Conservation (phyloP, 2,888 invertebrate species). For the Ochlodes sylvanus region DNA sequence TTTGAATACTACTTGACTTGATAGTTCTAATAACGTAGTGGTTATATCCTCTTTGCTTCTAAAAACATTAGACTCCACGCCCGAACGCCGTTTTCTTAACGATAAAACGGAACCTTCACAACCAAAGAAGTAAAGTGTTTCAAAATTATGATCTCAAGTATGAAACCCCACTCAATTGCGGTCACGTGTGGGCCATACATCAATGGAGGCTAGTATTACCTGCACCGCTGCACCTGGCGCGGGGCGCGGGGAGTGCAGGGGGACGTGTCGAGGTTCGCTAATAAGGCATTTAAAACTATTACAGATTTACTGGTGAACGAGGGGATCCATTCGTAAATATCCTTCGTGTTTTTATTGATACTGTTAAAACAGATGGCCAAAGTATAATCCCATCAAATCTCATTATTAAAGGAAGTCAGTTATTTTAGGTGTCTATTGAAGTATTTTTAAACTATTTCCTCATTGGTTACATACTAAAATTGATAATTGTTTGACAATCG, state of each 20-base stretch:
- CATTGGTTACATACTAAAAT: too few relatives aligned
- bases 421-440: too few relatives aligned
- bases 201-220: conserved; percentile 18
- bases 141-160: conserved; percentile 16
- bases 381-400: too few relatives aligned
- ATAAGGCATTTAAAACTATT: conserved; percentile 19
- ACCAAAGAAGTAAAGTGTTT: background rate
- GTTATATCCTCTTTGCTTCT: too few relatives aligned
- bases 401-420: too few relatives aligned
- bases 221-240: conserved; percentile 1
- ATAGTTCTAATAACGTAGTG: too few relatives aligned
- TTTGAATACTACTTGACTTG: too few relatives aligned
- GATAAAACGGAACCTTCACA: background rate
- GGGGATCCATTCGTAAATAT: background rate
- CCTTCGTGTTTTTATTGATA: background rate
- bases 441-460: too few relatives aligned
- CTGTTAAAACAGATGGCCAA: too few relatives aligned
- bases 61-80: background rate
- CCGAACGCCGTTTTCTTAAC: background rate
- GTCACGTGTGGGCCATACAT: conserved; percentile 19
- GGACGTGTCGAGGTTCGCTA: conserved; percentile 11
- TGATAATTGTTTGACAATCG: too few relatives aligned
- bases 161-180: conserved; percentile 2
- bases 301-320: background rate
- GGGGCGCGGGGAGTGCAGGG: too few relatives aligned